Conservation (phyloP, 2,113 vertebrate species). For the Ceyx cyanopectus region DNA sequence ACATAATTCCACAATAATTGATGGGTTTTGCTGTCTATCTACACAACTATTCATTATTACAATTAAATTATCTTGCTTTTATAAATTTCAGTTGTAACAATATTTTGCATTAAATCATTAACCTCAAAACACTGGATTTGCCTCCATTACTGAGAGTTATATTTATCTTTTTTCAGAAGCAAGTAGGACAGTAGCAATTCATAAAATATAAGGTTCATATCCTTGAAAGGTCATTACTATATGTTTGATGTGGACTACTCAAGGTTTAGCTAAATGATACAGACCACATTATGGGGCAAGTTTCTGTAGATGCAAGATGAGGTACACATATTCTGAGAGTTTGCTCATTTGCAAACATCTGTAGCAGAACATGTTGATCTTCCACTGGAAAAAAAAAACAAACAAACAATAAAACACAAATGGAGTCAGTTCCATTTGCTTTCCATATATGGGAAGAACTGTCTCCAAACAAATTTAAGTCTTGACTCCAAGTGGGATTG, state of each 20-base stretch:
- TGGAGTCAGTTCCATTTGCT: slow-evolving; percentile 49
- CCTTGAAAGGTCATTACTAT: neutral
- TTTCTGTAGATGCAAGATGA: slow-evolving; percentile 12
- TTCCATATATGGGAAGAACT: slow-evolving; percentile 59
- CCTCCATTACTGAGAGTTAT: neutral
- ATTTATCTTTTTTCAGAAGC: neutral
- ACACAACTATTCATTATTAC: neutral
- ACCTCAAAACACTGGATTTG: neutral
- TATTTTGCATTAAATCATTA: neutral
- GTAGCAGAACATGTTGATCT: slow-evolving; percentile 46
- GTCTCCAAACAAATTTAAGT: slow-evolving; percentile 62
- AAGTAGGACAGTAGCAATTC: neutral
- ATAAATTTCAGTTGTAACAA: neutral
- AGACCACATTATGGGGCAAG: neutral
- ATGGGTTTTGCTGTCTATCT: neutral
- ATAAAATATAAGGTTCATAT: neutral
- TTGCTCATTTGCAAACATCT: slow-evolving; percentile 56
- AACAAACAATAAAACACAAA: neutral
- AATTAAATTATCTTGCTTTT: neutral
- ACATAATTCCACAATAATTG: neutral
- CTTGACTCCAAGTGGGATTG: slow-evolving; percentile 38
- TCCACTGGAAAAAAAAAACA: neutral
- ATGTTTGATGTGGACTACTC: neutral
- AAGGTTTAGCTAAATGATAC: neutral
- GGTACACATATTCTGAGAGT: neutral